These are phyloP conservation scores for Hesperophylax magnus DNA, from an alignment of 1,140 invertebrate genomes.

Conservation along the genomic window DNA sequence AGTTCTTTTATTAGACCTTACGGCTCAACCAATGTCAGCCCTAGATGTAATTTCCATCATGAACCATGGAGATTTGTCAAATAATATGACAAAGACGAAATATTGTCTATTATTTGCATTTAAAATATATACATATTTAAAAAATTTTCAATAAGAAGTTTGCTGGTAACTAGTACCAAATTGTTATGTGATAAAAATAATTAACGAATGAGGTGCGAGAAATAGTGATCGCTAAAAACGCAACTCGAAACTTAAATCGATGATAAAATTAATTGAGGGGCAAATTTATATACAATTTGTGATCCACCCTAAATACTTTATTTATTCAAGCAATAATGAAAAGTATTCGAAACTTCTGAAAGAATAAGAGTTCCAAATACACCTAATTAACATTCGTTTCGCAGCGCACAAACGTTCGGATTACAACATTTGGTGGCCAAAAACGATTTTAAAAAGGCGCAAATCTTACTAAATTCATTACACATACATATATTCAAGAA, in stretches of 20 bases:
- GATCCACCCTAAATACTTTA: neutral
- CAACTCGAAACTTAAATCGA: neutral
- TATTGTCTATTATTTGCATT: too few species aligned
- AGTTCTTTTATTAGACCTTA: neutral
- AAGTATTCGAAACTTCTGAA: constrained; percentile 1
- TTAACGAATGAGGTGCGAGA: neutral
- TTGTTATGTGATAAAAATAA: neutral
- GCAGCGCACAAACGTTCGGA: neutral
- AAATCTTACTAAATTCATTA: too few species aligned
- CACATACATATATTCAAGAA: too few species aligned
- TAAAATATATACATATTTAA: too few species aligned
- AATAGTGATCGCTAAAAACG: neutral
- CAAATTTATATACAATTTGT: neutral
- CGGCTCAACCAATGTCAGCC: too few species aligned
- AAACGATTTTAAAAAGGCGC: too few species aligned
- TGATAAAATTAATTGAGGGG: neutral
- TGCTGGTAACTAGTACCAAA: neutral
- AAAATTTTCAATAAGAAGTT: too few species aligned
- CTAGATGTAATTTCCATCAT: too few species aligned
- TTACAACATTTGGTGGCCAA: too few species aligned
- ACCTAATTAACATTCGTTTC: neutral
- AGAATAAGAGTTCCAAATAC: constrained; percentile 24
- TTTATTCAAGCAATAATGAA: constrained; percentile 24
- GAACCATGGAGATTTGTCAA: too few species aligned
- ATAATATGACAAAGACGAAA: too few species aligned